A percentile compares a stretch with the other conserved stretches of the same genome.
Evolutionary conservation across 2,113 vertebrate genomes (phyloP).

Genomic region (Zosterops borbonicus): DNA sequence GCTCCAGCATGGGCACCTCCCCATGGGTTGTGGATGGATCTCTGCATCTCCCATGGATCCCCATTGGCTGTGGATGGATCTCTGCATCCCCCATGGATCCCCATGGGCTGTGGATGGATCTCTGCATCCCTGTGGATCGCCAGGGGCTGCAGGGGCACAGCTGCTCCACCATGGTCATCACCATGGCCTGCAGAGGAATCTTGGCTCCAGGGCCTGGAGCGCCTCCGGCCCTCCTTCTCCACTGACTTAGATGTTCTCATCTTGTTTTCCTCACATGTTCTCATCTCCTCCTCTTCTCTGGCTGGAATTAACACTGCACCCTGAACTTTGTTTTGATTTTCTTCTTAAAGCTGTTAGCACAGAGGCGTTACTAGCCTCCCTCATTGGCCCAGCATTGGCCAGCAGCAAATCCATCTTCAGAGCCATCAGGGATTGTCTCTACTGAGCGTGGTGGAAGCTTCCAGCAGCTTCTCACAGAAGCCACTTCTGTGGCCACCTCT

Average conservation of each 20-base stretch:
- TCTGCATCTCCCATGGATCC: not conserved
- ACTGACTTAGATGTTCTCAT: not conserved
- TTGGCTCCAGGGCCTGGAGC: not conserved
- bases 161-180: too few relatives aligned
- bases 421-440: not conserved
- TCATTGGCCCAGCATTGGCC: not conserved
- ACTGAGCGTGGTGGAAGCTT: not conserved
- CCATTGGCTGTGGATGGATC: not conserved
- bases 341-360: too few relatives aligned
- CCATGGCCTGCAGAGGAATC: not conserved
- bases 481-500: too few relatives aligned
- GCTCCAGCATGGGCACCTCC: not conserved
- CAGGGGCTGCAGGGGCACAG: not conserved
- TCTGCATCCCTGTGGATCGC: not conserved
- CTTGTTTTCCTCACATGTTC: not conserved
- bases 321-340: not conserved
- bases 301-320: not conserved
- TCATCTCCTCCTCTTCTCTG: not conserved
- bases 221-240: not conserved
- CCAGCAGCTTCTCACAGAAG: not conserved
- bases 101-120: not conserved
- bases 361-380: too few relatives aligned
- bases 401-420: not conserved
- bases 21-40: not conserved
- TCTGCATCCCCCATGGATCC: not conserved